Conservation (phyloP, 2,113 vertebrate species). For the Myotis yumanensis region DNA sequence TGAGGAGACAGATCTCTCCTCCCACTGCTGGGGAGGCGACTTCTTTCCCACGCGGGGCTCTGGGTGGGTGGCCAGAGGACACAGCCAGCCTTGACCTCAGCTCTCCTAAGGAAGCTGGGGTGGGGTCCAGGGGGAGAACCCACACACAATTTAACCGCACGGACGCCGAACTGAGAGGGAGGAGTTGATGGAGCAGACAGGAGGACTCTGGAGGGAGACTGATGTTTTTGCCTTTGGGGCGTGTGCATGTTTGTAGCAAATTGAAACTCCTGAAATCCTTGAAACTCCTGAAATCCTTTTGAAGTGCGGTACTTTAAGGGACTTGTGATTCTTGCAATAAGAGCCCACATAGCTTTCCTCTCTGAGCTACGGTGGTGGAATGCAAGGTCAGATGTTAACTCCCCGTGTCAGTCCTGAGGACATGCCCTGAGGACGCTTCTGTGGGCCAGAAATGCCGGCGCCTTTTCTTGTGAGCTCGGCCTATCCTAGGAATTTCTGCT, state of each 20-base stretch:
- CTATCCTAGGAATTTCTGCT: neutral
- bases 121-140: neutral
- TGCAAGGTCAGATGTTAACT: neutral
- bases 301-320: neutral
- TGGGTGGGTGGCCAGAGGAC: neutral
- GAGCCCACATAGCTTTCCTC: neutral
- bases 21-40: neutral
- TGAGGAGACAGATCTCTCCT: neutral
- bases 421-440: neutral
- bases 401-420: neutral
- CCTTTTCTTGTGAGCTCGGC: neutral
- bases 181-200: neutral
- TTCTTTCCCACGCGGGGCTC: neutral
- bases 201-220: neutral
- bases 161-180: neutral
- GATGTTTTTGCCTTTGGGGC: neutral
- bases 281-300: neutral
- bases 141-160: neutral
- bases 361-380: neutral
- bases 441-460: neutral
- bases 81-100: neutral
- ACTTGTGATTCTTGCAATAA: neutral
- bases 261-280: neutral
- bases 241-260: neutral
- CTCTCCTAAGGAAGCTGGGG: neutral